Conservation (phyloP, 2,113 vertebrate genomes). For the Prunella himalayana region DNA sequence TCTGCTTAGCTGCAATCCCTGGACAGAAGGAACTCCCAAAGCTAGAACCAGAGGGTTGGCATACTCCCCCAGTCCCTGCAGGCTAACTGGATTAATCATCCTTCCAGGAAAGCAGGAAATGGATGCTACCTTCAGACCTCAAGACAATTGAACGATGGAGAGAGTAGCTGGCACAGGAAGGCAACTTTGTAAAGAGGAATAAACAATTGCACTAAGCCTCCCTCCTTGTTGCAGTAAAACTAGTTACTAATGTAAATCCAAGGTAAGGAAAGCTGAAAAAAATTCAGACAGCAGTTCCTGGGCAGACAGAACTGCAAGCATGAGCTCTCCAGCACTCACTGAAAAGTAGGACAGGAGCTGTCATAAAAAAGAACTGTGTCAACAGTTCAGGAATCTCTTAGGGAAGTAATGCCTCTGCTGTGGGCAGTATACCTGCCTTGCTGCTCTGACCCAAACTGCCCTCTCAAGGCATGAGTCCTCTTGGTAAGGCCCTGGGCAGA, state of each 20-base stretch:
- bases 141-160: background rate
- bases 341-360: slow-evolving; percentile 44
- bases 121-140: background rate
- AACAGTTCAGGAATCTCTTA: slow-evolving; percentile 34
- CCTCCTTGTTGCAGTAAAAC: background rate
- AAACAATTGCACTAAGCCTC: background rate
- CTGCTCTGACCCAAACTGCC: background rate
- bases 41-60: background rate
- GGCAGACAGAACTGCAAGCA: background rate
- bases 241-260: background rate
- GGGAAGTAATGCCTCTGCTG: background rate
- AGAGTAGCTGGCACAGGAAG: background rate
- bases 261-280: background rate
- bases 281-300: background rate
- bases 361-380: slow-evolving; percentile 31
- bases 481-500: background rate
- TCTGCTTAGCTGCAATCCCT: background rate
- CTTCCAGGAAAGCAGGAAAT: background rate
- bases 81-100: background rate
- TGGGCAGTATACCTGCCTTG: background rate
- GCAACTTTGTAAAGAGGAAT: background rate
- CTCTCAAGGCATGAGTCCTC: background rate
- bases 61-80: background rate
- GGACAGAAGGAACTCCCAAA: background rate
- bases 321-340: background rate